phyloP scores from a whole-genome alignment of 2,888 invertebrate species.

The Lithophane socia region DNA sequence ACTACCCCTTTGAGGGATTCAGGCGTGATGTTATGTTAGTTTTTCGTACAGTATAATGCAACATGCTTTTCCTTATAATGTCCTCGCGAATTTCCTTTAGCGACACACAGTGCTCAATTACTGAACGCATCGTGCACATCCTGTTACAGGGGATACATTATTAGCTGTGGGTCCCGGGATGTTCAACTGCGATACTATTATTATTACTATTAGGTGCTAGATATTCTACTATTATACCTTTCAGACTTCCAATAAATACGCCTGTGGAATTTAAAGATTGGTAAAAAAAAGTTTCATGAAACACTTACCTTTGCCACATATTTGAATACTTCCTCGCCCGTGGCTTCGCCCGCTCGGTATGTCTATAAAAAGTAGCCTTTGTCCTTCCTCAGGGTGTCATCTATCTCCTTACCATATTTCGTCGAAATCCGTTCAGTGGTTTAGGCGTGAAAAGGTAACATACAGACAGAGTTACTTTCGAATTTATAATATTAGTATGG shows the following conservation, averaged over 20 bases:
- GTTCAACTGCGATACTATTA: background rate
- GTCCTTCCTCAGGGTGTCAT: no score
- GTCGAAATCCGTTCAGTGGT: no score
- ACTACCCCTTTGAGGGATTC: background rate
- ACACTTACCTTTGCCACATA: no score
- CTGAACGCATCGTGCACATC: slow-evolving; percentile 50
- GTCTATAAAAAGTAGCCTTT: no score
- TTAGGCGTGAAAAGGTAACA: no score
- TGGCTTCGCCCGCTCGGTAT: no score
- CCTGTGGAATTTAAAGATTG: no score
- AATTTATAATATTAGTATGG: no score
- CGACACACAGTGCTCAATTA: slow-evolving; percentile 34
- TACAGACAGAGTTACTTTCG: no score
- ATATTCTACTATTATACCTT: background rate
- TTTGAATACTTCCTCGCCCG: no score
- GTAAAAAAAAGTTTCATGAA: no score
- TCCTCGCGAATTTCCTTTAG: slow-evolving; percentile 53
- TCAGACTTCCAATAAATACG: background rate
- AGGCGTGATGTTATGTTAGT: background rate
- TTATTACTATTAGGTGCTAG: slow-evolving; percentile 8
- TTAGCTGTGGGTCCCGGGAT: slow-evolving; percentile 36
- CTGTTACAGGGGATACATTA: slow-evolving; percentile 43
- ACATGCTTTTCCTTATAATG: slow-evolving; percentile 26
- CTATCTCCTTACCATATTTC: no score
- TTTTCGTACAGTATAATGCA: slow-evolving; percentile 15